These are phyloP conservation scores for Adoxophyes honmai DNA, from an alignment of 1,140 invertebrate species.

Conservation along the genomic window DNA sequence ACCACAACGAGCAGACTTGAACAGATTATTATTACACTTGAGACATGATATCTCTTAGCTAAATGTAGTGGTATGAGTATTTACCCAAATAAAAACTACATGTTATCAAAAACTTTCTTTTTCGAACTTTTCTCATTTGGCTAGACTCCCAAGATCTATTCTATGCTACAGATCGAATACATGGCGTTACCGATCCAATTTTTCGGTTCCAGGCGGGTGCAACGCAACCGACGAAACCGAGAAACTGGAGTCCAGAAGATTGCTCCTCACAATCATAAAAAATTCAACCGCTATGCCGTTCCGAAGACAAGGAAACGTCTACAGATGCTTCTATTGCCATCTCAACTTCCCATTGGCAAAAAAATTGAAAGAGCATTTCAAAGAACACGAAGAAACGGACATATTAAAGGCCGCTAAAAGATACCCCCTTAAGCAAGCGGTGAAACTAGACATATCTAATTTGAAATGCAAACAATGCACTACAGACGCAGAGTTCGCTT, in stretches of 20 bases:
- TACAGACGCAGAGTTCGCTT: neutral
- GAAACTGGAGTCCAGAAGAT: neutral
- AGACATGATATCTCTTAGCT: too few species aligned
- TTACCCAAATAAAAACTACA: too few species aligned
- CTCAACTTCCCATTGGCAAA: constrained; percentile 59
- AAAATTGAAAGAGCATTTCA: constrained; percentile 54
- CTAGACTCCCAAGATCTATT: too few species aligned
- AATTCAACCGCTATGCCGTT: constrained; percentile 45
- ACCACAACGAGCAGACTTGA: too few species aligned
- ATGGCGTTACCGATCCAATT: too few species aligned
- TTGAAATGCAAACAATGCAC: constrained; percentile 4
- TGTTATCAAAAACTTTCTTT: too few species aligned
- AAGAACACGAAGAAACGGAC: constrained; percentile 39
- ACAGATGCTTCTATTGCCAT: constrained; percentile 63
- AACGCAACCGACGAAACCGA: too few species aligned
- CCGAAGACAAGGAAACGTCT: constrained; percentile 37
- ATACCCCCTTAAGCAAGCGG: constrained; percentile 47
- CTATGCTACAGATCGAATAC: too few species aligned
- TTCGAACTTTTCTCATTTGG: too few species aligned
- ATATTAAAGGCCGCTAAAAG: constrained; percentile 52
- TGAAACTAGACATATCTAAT: neutral
- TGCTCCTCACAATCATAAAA: constrained; percentile 26
- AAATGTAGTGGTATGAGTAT: too few species aligned
- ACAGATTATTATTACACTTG: too few species aligned
- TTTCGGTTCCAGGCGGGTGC: too few species aligned